Percentiles rank a stretch among this genome's conserved stretches.
phyloP scores from a whole-genome alignment of 2,888 invertebrate genomes.

The Chalcis sispes region DNA sequence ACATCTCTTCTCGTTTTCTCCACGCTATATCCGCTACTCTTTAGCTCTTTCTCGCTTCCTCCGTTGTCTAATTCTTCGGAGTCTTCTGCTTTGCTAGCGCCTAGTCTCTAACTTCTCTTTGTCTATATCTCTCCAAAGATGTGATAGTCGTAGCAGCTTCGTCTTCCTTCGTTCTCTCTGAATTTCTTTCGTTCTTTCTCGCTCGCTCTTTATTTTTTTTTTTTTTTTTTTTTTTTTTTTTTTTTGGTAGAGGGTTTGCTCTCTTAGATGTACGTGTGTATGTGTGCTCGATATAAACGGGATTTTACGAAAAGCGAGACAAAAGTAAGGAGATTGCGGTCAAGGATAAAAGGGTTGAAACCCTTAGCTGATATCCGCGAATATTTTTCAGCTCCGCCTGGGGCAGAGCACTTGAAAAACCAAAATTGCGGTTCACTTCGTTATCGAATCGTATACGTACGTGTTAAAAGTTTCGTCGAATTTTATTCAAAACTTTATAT shows the following conservation, averaged over 20 bases:
- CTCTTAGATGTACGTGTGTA: not conserved
- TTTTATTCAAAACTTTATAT: too few species aligned
- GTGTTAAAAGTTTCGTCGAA: too few species aligned
- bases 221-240: not conserved
- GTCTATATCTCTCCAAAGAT: constrained; percentile 6
- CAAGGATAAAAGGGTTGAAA: constrained; percentile 54
- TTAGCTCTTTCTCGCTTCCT: too few species aligned
- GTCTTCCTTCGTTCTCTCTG: not conserved
- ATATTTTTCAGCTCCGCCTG: constrained; percentile 25
- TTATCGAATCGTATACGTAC: not conserved
- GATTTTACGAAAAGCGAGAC: constrained; percentile 54
- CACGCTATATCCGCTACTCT: too few species aligned
- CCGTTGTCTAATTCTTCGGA: too few species aligned
- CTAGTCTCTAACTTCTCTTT: too few species aligned
- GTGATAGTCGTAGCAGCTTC: not conserved
- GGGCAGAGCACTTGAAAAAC: constrained; percentile 44
- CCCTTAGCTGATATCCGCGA: constrained; percentile 43
- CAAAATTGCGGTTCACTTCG: constrained; percentile 53
- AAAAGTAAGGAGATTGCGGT: constrained; percentile 59
- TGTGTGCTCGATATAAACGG: constrained; percentile 27
- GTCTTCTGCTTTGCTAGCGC: too few species aligned
- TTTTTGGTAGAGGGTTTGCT: not conserved
- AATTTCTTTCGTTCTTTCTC: not conserved
- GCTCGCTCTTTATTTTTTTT: not conserved
- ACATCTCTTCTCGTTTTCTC: constrained; percentile 7